These are phyloP conservation scores for Xenopus laevis DNA, from an alignment of 2,113 vertebrate species.

Conservation along the genomic window DNA sequence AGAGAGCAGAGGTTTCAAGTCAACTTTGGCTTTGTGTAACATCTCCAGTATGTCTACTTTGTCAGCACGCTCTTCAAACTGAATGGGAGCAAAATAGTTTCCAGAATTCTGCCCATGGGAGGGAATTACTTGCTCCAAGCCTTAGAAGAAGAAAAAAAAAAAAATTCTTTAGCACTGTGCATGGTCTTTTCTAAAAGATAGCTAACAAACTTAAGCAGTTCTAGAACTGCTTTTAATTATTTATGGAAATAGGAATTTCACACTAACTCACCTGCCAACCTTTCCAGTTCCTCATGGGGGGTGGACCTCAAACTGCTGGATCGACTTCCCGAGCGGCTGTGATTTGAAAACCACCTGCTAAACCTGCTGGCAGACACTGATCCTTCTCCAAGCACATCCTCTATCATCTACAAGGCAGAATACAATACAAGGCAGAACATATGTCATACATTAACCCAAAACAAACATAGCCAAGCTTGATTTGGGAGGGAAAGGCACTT, in stretches of 20 bases:
- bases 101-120: slow-evolving; percentile 80
- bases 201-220: too few species aligned
- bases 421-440: slow-evolving; percentile 32
- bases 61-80: slow-evolving; percentile 79
- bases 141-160: slow-evolving; percentile 56
- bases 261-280: slow-evolving; percentile 79
- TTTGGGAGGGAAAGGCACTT: slow-evolving; percentile 50
- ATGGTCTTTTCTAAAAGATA: too few species aligned
- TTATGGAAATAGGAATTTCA: not conserved
- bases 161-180: not conserved
- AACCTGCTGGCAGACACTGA: slow-evolving; percentile 88
- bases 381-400: slow-evolving; percentile 93
- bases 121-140: slow-evolving; percentile 78
- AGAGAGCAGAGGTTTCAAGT: slow-evolving; percentile 93
- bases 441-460: not conserved
- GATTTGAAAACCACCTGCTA: slow-evolving; percentile 92
- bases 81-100: slow-evolving; percentile 93
- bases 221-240: too few species aligned
- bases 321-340: slow-evolving; percentile 86
- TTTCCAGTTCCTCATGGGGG: slow-evolving; percentile 93
- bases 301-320: slow-evolving; percentile 94
- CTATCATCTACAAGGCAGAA: slow-evolving; percentile 82
- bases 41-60: slow-evolving; percentile 97
- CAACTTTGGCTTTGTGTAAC: slow-evolving; percentile 95
- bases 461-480: not conserved